These are phyloP conservation scores for Lithophane leautieri DNA, from an alignment of 2,888 invertebrate species.

Conservation along the genomic window DNA sequence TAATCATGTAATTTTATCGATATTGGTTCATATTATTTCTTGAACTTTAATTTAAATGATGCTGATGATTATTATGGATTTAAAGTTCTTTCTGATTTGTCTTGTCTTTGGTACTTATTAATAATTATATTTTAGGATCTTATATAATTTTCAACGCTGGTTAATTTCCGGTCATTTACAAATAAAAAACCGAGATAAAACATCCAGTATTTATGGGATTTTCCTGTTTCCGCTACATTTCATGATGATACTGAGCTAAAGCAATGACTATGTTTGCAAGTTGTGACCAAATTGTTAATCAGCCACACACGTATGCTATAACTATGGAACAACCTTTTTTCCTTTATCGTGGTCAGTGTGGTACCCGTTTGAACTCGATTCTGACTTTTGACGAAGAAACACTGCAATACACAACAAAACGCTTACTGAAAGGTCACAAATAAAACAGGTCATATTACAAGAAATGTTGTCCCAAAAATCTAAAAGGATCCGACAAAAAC, in stretches of 20 bases:
- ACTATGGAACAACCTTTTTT: not conserved
- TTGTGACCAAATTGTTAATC: slow-evolving; percentile 7
- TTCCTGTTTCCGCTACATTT: slow-evolving; percentile 29
- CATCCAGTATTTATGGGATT: slow-evolving; percentile 1
- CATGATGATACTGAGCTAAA: not conserved
- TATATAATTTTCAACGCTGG: not conserved
- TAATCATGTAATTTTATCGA: not conserved
- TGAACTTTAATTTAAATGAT: not conserved
- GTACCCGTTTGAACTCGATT: not conserved
- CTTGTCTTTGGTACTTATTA: not conserved
- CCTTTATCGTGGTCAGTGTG: not conserved
- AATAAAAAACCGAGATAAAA: slow-evolving; percentile 19
- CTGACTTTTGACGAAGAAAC: slow-evolving; percentile 5
- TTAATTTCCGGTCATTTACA: slow-evolving; percentile 1
- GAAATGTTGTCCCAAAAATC: slow-evolving; percentile 39
- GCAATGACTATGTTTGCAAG: slow-evolving; percentile 4
- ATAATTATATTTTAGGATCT: not conserved
- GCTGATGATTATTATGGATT: not conserved
- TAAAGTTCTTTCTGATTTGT: not conserved
- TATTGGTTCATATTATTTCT: not conserved
- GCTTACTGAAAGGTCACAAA: slow-evolving; percentile 47
- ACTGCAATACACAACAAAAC: slow-evolving; percentile 14
- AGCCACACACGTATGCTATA: slow-evolving; percentile 11
- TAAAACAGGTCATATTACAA: slow-evolving; percentile 55
- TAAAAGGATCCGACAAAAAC: slow-evolving; percentile 62